Evolutionary conservation across 2,888 invertebrate genomes (phyloP).

Genomic region (Pycnomerus fuliginosus): DNA sequence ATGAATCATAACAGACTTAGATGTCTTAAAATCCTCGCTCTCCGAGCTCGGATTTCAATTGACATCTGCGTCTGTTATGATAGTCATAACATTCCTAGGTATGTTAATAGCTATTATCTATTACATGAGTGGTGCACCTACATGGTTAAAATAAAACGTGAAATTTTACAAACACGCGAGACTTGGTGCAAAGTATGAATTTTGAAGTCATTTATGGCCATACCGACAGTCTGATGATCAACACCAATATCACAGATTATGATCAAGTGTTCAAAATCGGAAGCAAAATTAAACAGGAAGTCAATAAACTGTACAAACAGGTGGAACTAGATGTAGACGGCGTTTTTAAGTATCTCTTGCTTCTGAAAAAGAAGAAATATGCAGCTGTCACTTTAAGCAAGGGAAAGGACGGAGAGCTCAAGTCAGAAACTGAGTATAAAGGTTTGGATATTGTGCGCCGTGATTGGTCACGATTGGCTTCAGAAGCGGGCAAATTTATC

Average conservation of each 20-base stretch:
- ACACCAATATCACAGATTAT: conserved; percentile 85
- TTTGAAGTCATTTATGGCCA: conserved; percentile 98
- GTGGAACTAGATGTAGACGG: conserved; percentile 98
- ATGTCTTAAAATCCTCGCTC: too few species aligned
- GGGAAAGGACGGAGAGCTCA: conserved; percentile 64
- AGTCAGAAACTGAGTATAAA: conserved; percentile 81
- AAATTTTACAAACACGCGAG: conserved; percentile 90
- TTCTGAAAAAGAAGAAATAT: conserved; percentile 98
- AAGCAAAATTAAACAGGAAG: conserved; percentile 79
- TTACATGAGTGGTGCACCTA: too few species aligned
- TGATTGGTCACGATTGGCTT: conserved; percentile 96
- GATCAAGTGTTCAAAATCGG: conserved; percentile 74
- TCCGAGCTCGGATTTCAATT: too few species aligned
- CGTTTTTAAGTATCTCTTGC: conserved; percentile 88
- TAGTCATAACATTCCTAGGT: too few species aligned
- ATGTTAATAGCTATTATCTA: too few species aligned
- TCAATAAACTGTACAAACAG: conserved; percentile 90
- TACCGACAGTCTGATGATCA: conserved; percentile 99
- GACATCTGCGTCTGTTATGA: too few species aligned
- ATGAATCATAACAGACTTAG: too few species aligned
- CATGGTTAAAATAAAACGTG: too few species aligned
- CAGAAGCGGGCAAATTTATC: conserved; percentile 85
- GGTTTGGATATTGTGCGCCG: conserved; percentile 75
- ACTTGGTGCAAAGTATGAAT: conserved; percentile 84
- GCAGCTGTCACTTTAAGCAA: conserved; percentile 82